A percentile compares a stretch with the other conserved stretches of the same genome.
These are phyloP conservation scores for Xyliphius kryptos DNA, from an alignment of 2,113 vertebrate species.

Conservation along the genomic window DNA sequence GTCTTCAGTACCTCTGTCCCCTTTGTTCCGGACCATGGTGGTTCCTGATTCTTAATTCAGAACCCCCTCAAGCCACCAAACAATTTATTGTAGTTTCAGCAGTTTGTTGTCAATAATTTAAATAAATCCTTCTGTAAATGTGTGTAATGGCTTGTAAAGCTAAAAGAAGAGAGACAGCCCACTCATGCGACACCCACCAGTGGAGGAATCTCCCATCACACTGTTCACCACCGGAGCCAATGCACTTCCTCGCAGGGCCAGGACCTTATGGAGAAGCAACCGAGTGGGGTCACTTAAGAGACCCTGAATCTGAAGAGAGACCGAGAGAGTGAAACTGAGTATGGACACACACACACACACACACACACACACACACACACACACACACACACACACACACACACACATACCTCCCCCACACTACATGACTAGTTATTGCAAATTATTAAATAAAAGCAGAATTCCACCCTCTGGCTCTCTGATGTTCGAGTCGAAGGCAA, in stretches of 20 bases:
- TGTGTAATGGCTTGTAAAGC: too few relatives aligned
- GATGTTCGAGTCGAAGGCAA: not conserved
- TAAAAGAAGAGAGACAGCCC: not conserved
- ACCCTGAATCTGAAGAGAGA: slow-evolving; percentile 73
- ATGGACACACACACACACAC: not conserved
- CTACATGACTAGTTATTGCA: slow-evolving; percentile 12
- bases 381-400: slow-evolving; percentile 6
- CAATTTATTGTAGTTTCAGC: too few relatives aligned
- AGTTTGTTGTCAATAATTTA: too few relatives aligned
- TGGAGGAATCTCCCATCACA: slow-evolving; percentile 78
- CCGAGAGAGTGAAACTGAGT: slow-evolving; percentile 1
- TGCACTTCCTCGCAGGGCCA: slow-evolving; percentile 71
- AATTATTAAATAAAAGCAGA: slow-evolving; percentile 22
- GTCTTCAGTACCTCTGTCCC: too few relatives aligned
- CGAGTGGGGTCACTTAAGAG: slow-evolving; percentile 85
- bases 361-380: slow-evolving; percentile 7
- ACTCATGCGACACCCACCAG: slow-evolving; percentile 62
- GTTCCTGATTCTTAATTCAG: too few relatives aligned
- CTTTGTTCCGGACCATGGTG: too few relatives aligned
- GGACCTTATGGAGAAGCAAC: slow-evolving; percentile 77
- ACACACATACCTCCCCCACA: not conserved
- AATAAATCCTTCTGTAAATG: too few relatives aligned
- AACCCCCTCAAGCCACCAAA: too few relatives aligned
- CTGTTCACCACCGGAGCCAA: slow-evolving; percentile 70
- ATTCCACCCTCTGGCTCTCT: slow-evolving; percentile 21